Percentiles rank a stretch among this genome's conserved stretches.
These are phyloP conservation scores for Drosophila mimetica DNA, from an alignment of 2,888 invertebrate genomes.

Conservation along the genomic window DNA sequence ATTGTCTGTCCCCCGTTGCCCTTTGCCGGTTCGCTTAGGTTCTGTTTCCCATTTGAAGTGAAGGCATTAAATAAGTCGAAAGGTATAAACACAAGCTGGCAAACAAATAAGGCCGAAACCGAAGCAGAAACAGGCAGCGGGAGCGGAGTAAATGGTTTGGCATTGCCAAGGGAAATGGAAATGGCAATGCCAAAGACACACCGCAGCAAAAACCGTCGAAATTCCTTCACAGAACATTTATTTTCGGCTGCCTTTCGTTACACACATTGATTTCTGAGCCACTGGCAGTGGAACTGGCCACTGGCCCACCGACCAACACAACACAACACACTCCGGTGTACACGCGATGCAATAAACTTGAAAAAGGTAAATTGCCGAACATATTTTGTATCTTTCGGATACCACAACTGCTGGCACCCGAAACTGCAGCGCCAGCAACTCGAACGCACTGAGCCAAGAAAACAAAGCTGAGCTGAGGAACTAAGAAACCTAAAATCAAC, in stretches of 20 bases:
- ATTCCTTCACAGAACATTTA: constrained; percentile 83
- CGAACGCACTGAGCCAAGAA: constrained; percentile 46
- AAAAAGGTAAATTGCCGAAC: constrained; percentile 71
- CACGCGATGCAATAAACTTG: constrained; percentile 68
- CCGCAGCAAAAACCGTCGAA: constrained; percentile 74
- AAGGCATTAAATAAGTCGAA: constrained; percentile 80
- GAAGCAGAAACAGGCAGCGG: constrained; percentile 4
- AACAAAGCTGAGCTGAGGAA: constrained; percentile 13
- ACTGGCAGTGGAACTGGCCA: constrained; percentile 35
- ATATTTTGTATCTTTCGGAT: constrained; percentile 72
- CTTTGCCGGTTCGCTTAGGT: constrained; percentile 52
- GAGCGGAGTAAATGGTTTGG: constrained; percentile 46
- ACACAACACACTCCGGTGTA: constrained; percentile 14
- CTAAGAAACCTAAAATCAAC: constrained; percentile 21
- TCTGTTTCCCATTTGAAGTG: constrained; percentile 75
- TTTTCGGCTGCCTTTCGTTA: constrained; percentile 79
- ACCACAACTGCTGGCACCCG: constrained; percentile 47
- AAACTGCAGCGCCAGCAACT: constrained; percentile 51
- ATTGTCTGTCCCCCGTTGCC: constrained; percentile 52
- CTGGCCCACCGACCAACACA: constrained; percentile 17
- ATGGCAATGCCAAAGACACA: constrained; percentile 48
- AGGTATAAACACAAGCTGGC: constrained; percentile 74
- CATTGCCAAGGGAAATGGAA: constrained; percentile 50
- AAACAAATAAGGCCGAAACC: constrained; percentile 66
- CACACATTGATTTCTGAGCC: constrained; percentile 77